These are phyloP conservation scores for Sialis lutaria DNA, from an alignment of 2,888 invertebrate species.

Conservation along the genomic window DNA sequence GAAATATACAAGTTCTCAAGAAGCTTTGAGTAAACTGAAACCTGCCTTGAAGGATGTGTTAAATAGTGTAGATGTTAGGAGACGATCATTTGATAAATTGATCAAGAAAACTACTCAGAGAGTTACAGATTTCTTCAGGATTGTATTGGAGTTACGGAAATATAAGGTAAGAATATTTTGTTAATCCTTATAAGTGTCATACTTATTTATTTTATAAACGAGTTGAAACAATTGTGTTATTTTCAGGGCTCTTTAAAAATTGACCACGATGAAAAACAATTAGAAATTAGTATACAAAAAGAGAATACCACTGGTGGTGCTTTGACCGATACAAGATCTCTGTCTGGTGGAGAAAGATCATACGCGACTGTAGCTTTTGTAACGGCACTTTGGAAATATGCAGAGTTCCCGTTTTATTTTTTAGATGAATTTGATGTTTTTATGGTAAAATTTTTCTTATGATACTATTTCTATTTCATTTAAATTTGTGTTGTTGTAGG, in stretches of 20 bases:
- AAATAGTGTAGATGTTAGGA: conserved; percentile 18
- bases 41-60: conserved; percentile 15
- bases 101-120: conserved; percentile 23
- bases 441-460: conserved; percentile 43
- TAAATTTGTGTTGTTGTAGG: conserved; percentile 31
- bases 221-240: too few relatives aligned
- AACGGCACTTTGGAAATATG: conserved; percentile 82
- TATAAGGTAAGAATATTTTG: conserved; percentile 30
- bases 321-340: conserved; percentile 37
- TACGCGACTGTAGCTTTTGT: conserved; percentile 91
- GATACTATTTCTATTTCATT: neutral
- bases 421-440: conserved; percentile 96
- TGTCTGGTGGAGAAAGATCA: conserved; percentile 92
- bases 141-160: conserved; percentile 33
- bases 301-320: conserved; percentile 27
- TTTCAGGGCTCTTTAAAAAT: conserved; percentile 37
- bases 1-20: conserved; percentile 18
- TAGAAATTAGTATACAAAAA: conserved; percentile 35
- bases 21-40: conserved; percentile 16
- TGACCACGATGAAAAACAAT: conserved; percentile 25
- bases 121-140: conserved; percentile 30
- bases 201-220: too few relatives aligned
- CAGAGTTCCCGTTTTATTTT: conserved; percentile 82
- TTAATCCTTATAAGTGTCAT: too few relatives aligned
- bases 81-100: conserved; percentile 20